Percentiles rank a stretch among this genome's conserved stretches.
Conservation (phyloP, 2,113 vertebrate species). For the Tympanuchus pallidicinctus region DNA sequence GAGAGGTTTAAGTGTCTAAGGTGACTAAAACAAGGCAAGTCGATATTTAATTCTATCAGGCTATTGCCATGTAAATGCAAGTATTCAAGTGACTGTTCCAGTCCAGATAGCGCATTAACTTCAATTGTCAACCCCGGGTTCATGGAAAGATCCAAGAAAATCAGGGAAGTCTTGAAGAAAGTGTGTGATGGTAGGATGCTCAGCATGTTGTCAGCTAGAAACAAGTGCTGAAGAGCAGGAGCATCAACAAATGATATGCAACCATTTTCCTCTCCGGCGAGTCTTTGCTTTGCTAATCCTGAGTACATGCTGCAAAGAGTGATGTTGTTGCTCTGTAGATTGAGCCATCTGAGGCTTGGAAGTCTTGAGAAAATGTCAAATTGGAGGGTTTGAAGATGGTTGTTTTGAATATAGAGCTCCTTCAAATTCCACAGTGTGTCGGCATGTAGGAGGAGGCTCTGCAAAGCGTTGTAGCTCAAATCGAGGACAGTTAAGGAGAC, state of each 20-base stretch:
- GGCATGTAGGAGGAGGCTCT: constrained; percentile 75
- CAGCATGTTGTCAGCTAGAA: constrained; percentile 85
- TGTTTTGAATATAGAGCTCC: constrained; percentile 85
- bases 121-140: constrained; percentile 86
- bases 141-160: constrained; percentile 85
- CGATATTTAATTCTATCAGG: constrained; percentile 78
- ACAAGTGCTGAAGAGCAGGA: constrained; percentile 78
- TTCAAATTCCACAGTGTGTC: constrained; percentile 70
- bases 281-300: constrained; percentile 37
- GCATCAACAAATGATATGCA: constrained; percentile 84
- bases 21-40: constrained; percentile 83
- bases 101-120: constrained; percentile 79
- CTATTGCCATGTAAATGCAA: constrained; percentile 85
- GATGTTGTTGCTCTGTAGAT: constrained; percentile 86
- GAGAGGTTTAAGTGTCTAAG: constrained; percentile 89
- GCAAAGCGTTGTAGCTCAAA: constrained; percentile 86
- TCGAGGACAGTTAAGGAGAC: constrained; percentile 80
- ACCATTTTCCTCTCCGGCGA: background rate
- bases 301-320: constrained; percentile 71
- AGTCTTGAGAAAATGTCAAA: constrained; percentile 82
- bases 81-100: constrained; percentile 86
- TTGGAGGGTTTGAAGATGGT: constrained; percentile 77
- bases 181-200: constrained; percentile 71
- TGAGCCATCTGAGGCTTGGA: constrained; percentile 78
- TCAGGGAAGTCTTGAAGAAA: constrained; percentile 83